These are phyloP conservation scores for Chelonoidis abingdonii DNA, from an alignment of 2,113 vertebrate genomes.

Conservation along the genomic window DNA sequence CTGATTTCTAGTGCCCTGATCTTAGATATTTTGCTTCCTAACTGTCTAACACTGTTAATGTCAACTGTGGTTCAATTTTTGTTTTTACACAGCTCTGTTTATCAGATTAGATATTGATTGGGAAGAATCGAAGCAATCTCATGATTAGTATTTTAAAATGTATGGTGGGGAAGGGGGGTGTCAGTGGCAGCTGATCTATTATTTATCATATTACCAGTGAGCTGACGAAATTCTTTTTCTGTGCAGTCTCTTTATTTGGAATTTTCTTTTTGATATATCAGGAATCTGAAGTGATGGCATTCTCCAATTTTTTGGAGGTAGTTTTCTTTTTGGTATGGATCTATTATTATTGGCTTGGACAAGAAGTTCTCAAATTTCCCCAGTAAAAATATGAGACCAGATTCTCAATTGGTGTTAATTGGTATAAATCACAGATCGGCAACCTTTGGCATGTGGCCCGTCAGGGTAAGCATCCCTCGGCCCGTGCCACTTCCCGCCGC, in stretches of 20 bases:
- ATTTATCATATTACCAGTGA: rapidly evolving
- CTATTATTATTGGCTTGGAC: no score
- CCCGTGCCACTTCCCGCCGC: no score
- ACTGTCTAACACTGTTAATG: neutral
- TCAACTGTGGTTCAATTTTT: neutral
- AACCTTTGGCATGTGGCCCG: no score
- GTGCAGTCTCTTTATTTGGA: rapidly evolving
- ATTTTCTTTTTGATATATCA: neutral
- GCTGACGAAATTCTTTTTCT: neutral
- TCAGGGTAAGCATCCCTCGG: no score
- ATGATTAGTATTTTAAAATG: neutral
- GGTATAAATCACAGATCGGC: neutral
- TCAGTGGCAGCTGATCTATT: neutral
- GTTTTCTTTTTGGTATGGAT: neutral
- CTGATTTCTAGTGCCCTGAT: neutral
- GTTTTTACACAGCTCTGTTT: neutral
- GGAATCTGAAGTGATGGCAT: neutral
- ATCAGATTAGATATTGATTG: neutral
- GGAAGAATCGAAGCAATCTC: neutral
- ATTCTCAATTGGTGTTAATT: rapidly evolving
- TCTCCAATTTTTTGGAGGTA: neutral
- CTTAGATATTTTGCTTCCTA: neutral
- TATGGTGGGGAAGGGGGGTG: neutral
- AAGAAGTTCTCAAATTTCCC: neutral
- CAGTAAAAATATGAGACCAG: neutral